Evolutionary conservation across 2,113 vertebrate species (phyloP).

Genomic region (Lepisosteus oculatus): DNA sequence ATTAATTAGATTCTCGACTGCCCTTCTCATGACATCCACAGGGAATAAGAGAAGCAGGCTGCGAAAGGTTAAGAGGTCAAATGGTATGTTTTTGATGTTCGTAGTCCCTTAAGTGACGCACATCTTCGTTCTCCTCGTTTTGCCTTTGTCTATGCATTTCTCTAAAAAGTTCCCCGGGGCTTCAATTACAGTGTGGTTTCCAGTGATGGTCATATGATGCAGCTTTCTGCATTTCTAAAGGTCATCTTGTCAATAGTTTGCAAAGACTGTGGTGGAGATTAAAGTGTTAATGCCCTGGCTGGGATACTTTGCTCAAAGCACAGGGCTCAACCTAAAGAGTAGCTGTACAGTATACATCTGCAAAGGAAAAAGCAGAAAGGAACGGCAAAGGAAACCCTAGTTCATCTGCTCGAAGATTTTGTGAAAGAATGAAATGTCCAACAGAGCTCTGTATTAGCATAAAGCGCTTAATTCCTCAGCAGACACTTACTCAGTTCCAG

Average conservation of each 20-base stretch:
- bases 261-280: neutral
- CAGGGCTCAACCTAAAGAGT: too few relatives aligned
- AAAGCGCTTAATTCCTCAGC: neutral
- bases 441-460: too few relatives aligned
- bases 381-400: conserved; percentile 3
- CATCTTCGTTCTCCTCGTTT: neutral
- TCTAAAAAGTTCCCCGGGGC: neutral
- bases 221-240: neutral
- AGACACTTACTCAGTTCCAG: conserved; percentile 1
- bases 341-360: too few relatives aligned
- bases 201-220: neutral
- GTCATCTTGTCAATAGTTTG: conserved; percentile 7
- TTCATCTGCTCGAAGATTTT: conserved; percentile 1
- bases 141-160: neutral
- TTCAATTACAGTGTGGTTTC: conserved; percentile 1
- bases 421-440: too few relatives aligned
- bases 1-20: neutral
- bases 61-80: neutral
- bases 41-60: neutral
- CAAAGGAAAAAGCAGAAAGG: conserved; percentile 2
- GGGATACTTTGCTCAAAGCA: neutral
- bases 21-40: neutral
- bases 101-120: neutral
- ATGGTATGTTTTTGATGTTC: neutral
- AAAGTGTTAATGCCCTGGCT: conserved; percentile 3